phyloP scores from a whole-genome alignment of 2,113 vertebrate species.

The Tragelaphus strepsiceros region DNA sequence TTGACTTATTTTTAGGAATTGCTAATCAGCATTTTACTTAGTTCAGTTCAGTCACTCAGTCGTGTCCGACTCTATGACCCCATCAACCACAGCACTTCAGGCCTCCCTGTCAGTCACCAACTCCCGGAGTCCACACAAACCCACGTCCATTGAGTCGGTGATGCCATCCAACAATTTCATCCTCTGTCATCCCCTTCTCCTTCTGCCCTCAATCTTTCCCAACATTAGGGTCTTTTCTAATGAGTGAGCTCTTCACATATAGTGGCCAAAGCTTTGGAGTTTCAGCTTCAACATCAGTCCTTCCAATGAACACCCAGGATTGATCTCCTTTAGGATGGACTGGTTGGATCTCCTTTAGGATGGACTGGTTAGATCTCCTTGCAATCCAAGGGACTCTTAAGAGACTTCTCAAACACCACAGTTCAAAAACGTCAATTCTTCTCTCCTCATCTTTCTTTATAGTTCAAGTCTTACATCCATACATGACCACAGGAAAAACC shows the following conservation, averaged over 20 bases:
- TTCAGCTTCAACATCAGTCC: neutral
- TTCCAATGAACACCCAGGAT: neutral
- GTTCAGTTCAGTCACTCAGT: neutral
- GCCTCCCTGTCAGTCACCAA: neutral
- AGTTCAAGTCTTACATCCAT: neutral
- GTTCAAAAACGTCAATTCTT: neutral
- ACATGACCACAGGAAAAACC: neutral
- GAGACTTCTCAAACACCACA: neutral
- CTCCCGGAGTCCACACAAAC: neutral
- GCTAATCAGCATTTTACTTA: neutral
- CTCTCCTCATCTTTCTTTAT: neutral
- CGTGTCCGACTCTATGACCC: accelerated
- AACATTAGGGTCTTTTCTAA: neutral
- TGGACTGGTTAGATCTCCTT: too few relatives aligned
- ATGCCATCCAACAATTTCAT: neutral
- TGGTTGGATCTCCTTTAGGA: too few relatives aligned
- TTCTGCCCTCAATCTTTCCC: neutral
- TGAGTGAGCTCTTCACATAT: neutral
- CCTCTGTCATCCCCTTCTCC: neutral
- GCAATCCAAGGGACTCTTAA: neutral
- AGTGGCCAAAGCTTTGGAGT: neutral
- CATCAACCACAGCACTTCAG: accelerated
- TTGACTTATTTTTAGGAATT: neutral
- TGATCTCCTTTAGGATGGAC: neutral
- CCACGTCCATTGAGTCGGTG: neutral